Evolutionary conservation across 1,140 invertebrate species (phyloP).

Genomic region (Elymnias hypermnestra): DNA sequence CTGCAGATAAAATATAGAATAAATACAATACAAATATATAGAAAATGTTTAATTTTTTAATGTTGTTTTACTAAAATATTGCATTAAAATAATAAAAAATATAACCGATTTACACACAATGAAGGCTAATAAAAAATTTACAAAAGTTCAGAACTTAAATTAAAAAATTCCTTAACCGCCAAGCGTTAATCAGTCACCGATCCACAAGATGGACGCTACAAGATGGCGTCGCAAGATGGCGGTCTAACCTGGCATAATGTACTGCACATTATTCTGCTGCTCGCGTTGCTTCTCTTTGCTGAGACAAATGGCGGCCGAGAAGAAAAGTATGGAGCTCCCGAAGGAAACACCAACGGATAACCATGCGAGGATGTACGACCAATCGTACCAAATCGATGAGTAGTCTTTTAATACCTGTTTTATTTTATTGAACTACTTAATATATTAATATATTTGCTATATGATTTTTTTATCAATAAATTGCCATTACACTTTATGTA

Average conservation of each 20-base stretch:
- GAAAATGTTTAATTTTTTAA: neutral
- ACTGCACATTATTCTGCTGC: constrained; percentile 88
- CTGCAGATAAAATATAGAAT: too few species aligned
- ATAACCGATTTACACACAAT: constrained; percentile 11
- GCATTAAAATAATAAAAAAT: constrained; percentile 6
- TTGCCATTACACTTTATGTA: too few species aligned
- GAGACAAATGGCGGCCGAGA: constrained; percentile 87
- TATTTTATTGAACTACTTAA: too few species aligned
- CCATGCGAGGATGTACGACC: constrained; percentile 92
- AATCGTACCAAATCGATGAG: constrained; percentile 84
- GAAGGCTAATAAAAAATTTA: constrained; percentile 32
- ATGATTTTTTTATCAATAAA: too few species aligned
- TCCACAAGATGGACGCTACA: constrained; percentile 35
- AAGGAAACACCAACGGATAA: constrained; percentile 85
- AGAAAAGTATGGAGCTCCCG: constrained; percentile 85
- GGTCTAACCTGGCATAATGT: constrained; percentile 89
- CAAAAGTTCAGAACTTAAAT: constrained; percentile 30
- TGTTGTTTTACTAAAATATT: neutral
- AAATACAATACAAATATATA: neutral
- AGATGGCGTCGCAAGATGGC: constrained; percentile 50
- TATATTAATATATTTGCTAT: too few species aligned
- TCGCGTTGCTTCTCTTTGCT: constrained; percentile 81
- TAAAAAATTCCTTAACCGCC: constrained; percentile 41
- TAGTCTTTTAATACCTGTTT: constrained; percentile 84
- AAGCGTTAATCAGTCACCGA: constrained; percentile 55